phyloP scores from a whole-genome alignment of 2,113 vertebrate genomes.

The Megaceryle maxima region DNA sequence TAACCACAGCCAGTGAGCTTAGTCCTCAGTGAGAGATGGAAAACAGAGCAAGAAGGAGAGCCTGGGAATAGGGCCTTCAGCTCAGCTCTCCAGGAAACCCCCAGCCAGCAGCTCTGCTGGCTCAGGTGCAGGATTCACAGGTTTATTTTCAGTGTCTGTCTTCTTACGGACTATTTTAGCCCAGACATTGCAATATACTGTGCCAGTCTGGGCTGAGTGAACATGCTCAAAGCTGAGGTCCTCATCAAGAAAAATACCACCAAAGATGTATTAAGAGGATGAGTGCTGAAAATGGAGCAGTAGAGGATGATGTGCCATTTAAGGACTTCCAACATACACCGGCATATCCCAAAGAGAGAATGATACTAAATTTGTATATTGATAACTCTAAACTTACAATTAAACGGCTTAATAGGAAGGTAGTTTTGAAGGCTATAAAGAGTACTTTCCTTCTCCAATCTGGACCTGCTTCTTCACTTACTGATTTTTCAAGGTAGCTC shows the following conservation, averaged over 20 bases:
- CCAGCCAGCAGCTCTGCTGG: background rate
- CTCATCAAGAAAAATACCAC: background rate
- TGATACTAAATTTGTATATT: background rate
- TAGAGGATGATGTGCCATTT: background rate
- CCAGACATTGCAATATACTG: background rate
- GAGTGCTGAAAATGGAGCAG: background rate
- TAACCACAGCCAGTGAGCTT: background rate
- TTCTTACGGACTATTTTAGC: background rate
- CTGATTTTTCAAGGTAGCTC: background rate
- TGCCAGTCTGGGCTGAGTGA: accelerated
- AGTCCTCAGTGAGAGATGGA: background rate
- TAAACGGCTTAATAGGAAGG: background rate
- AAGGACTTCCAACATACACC: background rate
- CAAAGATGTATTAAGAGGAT: background rate
- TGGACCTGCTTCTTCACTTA: background rate
- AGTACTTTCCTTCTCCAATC: background rate
- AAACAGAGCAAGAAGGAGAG: background rate
- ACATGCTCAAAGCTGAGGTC: background rate
- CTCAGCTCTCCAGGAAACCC: background rate
- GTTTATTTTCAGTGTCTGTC: background rate
- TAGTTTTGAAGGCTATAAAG: background rate
- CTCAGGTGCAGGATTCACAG: background rate
- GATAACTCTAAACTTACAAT: background rate
- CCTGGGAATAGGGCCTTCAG: background rate
- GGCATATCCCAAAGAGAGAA: background rate